A percentile compares a stretch with the other conserved stretches of the same genome.
Conservation (phyloP, 1,140 invertebrate species). For the Brachionus koreanus region DNA sequence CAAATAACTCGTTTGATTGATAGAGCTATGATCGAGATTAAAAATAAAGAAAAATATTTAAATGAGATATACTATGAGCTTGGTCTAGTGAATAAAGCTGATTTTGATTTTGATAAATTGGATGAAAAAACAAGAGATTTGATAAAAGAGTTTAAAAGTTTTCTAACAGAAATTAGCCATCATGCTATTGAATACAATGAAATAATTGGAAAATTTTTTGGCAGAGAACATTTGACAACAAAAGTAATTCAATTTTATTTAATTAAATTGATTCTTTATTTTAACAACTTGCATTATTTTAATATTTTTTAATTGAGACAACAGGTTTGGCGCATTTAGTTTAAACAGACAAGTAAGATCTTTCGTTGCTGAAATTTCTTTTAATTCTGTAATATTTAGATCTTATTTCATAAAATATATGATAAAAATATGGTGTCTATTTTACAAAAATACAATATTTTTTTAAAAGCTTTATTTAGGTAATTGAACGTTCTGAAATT, state of each 20-base stretch:
- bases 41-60: slow-evolving; percentile 76
- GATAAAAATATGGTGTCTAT: too few relatives aligned
- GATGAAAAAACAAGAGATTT: background rate
- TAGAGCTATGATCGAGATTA: slow-evolving; percentile 60
- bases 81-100: background rate
- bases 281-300: too few relatives aligned
- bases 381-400: too few relatives aligned
- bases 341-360: too few relatives aligned
- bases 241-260: slow-evolving; percentile 62
- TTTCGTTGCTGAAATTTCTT: too few relatives aligned
- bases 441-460: too few relatives aligned
- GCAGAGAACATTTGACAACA: slow-evolving; percentile 77
- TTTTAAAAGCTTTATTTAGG: too few relatives aligned
- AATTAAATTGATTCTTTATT: background rate
- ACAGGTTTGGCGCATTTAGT: too few relatives aligned
- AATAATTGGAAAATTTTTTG: slow-evolving; percentile 91
- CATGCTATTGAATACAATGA: slow-evolving; percentile 93
- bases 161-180: slow-evolving; percentile 81
- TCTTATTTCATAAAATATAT: too few relatives aligned
- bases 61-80: background rate
- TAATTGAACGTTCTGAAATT: too few relatives aligned
- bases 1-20: slow-evolving; percentile 51
- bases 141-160: slow-evolving; percentile 12
- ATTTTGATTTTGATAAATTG: background rate
- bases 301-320: too few relatives aligned